Base-by-base conservation (phyloP, 2,113 vertebrate species). In the Phrynosoma blainvillii region DNA sequence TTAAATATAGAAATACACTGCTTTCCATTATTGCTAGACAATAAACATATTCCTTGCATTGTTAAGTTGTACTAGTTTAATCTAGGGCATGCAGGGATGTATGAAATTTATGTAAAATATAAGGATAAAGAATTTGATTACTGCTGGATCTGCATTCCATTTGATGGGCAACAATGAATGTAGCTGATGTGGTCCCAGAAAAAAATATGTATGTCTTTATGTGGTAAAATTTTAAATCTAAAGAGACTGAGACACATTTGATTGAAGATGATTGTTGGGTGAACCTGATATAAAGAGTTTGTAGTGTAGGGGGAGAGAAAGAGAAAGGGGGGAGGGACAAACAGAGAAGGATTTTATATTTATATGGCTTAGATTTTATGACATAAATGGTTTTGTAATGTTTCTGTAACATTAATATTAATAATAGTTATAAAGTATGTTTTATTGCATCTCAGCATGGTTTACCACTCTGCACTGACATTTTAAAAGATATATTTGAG, bases 61-160 rank as follows among this genome's bases (percentile, higher is more conserved):
- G 16, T 90, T 94, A 92, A 92, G 93, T 95, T 87, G 73, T 75
- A 78, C 89, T 84, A 86, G 83, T 93, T 93, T 62, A 42, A 76
- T 87, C 84, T 4, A 74, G 85, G 88, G 42, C 66, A 77, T 86
- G 90, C 76, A 85, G 74, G 79, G 84, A 68, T 94, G 21, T 10
- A 62, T 88, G 65, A 79, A 94, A 86, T 81, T 89, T 85, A 84
- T 81, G 59, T 25, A 73, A 59, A 87, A 83, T 36, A 93, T 82
- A 75, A 91, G 84, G 78, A 23, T 79, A 86, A 93, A 90, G 73
- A 75, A 52, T 88, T 0, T 92, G 88, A 91, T 94, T 93, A 90
- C 89, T 42, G 18, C 84, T 79, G 65, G 85, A 81, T 56, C 16
- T 52, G 40, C 71, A 77, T 90, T 95, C 87, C 84, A 91, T 82